Conservation (phyloP, 2,888 invertebrate species). For the Leptodirus hochenwartii region DNA sequence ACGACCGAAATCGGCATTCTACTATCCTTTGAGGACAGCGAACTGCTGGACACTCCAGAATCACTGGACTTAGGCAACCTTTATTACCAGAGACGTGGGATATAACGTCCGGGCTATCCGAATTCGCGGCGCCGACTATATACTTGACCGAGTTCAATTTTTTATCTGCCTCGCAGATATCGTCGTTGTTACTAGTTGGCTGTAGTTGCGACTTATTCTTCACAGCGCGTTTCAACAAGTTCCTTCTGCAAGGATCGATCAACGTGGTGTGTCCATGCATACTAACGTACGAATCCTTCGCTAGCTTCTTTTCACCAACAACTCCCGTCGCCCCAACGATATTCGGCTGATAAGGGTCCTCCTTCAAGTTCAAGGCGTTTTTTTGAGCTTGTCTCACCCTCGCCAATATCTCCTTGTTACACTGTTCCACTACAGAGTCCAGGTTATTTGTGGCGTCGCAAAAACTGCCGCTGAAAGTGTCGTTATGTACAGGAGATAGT, state of each 20-base stretch:
- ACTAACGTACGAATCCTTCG: conserved; percentile 32
- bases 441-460: conserved; percentile 32
- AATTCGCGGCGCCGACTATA: conserved; percentile 33
- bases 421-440: conserved; percentile 39
- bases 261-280: conserved; percentile 39
- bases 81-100: conserved; percentile 16
- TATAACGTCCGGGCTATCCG: conserved; percentile 1
- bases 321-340: conserved; percentile 24
- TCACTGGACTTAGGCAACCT: conserved; percentile 63
- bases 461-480: conserved; percentile 27
- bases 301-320: conserved; percentile 11
- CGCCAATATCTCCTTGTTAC: conserved; percentile 39
- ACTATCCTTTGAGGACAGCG: conserved; percentile 47
- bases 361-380: conserved; percentile 34
- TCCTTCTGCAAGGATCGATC: conserved; percentile 34
- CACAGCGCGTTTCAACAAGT: conserved; percentile 25
- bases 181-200: conserved; percentile 25
- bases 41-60: conserved; percentile 79
- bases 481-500: conserved; percentile 32
- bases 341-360: conserved; percentile 27
- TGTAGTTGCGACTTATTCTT: conserved; percentile 13
- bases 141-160: conserved; percentile 46
- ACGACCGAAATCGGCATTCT: conserved; percentile 13
- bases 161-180: conserved; percentile 44
- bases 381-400: conserved; percentile 33